Percentiles rank a stretch among this genome's conserved stretches.
Conservation (phyloP, 2,797 vertebrate genomes). For the Muscicapa comitata region DNA sequence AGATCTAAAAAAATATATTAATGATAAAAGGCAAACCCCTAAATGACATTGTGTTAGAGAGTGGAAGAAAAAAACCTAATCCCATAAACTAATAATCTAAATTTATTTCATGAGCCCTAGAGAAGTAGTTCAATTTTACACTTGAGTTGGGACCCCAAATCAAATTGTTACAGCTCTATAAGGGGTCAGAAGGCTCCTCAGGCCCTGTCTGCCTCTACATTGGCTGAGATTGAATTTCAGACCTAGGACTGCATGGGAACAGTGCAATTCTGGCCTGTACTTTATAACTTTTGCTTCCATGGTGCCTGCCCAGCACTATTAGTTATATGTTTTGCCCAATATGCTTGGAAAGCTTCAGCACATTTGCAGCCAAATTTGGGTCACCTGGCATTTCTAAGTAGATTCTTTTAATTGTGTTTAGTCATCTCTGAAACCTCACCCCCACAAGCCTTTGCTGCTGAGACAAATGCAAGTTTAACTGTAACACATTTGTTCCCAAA, state of each 20-base stretch:
- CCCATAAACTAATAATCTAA: not conserved
- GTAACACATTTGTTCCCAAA: not conserved
- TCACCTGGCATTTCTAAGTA: not conserved
- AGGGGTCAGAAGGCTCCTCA: not conserved
- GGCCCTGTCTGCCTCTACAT: not conserved
- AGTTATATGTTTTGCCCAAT: not conserved
- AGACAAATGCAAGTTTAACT: not conserved
- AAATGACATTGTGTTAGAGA: not conserved
- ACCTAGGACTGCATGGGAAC: not conserved
- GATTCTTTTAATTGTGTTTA: not conserved
- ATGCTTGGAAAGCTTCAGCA: not conserved
- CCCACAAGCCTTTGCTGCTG: not conserved
- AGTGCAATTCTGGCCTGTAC: not conserved
- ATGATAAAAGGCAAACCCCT: not conserved
- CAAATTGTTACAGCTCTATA: not conserved
- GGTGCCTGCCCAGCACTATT: not conserved
- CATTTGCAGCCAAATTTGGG: not conserved
- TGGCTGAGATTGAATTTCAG: not conserved
- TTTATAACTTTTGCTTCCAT: not conserved
- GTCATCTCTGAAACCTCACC: not conserved
- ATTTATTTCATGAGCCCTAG: not conserved
- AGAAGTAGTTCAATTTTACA: not conserved
- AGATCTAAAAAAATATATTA: not conserved
- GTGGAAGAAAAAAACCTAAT: not conserved
- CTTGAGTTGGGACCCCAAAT: not conserved